Base-by-base conservation (phyloP, 2,797 vertebrate species). In the Falco peregrinus region DNA sequence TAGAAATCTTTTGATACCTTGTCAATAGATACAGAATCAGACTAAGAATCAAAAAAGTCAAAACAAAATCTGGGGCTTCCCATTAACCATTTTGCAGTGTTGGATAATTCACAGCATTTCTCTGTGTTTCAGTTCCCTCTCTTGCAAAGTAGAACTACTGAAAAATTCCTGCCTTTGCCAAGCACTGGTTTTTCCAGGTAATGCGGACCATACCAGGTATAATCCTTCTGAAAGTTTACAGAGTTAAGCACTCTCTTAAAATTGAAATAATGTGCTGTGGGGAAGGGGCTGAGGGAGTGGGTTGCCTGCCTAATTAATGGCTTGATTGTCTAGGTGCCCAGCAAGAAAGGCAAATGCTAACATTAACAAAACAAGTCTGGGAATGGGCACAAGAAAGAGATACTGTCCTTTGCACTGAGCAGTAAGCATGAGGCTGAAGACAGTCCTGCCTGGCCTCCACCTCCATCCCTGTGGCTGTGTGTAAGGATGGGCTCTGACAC, bases 401-500 rank as follows among this genome's bases (percentile, higher is more conserved):
- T 18, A 47, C 2, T 65, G 7, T 53, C 24, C 18, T 86, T 56
- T 2, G 1, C 28, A 35, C 3, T 16, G 26, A 53, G 26, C 47
- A 70, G 14, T 8, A 35, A 76, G 9, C 31, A 21, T 14, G 24
- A 83, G 37, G 15, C 33, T 8, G 2, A 56, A 39, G 10, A 22
- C 20, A 63, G 35, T 35, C 28, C 18, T 56, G 35, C 59, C 26
- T 51, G 53, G 28, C 59, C 24, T 75, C 22, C 31, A 76, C 8
- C 18, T 76, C 37, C 3, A 1, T 21, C n/a, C 48, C 11, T 1
- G 0, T 1, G 8, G 18, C 35, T 63, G 7, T 26, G 9, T 24
- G 6, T 11, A 9, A 19, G 25, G 3, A 28, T 57, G 56, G 22
- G 12, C 4, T 78, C 19, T 71, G 60, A 6, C 3, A 2, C 16